A percentile compares a stretch with the other conserved stretches of the same genome.
Conservation (phyloP, 1,140 invertebrate species). For the Drosophila seguyi region DNA sequence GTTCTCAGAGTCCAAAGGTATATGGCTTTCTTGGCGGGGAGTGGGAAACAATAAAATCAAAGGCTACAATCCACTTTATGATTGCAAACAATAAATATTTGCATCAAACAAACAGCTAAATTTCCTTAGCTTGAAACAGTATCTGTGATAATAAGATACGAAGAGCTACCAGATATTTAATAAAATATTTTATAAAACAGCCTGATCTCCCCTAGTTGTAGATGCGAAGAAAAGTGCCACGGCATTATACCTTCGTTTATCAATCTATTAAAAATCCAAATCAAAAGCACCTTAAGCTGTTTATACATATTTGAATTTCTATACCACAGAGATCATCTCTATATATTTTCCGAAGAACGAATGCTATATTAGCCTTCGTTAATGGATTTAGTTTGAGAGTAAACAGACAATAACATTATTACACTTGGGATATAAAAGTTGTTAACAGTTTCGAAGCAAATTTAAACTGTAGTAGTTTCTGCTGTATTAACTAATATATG, state of each 20-base stretch:
- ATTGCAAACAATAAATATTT: background rate
- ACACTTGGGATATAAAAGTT: background rate
- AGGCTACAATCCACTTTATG: conserved; percentile 2
- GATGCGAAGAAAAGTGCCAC: no score
- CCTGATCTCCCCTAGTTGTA: background rate
- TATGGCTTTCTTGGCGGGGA: conserved; percentile 18
- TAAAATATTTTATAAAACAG: background rate
- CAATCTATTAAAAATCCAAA: conserved; percentile 10
- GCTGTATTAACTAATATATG: background rate
- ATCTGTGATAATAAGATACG: background rate
- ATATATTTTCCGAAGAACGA: background rate
- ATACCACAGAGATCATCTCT: conserved; percentile 1
- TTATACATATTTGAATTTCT: conserved; percentile 22
- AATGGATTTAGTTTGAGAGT: conserved; percentile 2
- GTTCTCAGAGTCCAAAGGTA: conserved; percentile 22
- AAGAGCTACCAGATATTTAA: background rate
- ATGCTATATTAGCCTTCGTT: conserved; percentile 4
- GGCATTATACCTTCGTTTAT: conserved; percentile 1
- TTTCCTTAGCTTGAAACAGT: background rate
- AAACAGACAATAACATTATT: conserved; percentile 1
- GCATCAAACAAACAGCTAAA: background rate
- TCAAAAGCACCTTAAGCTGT: conserved; percentile 7
- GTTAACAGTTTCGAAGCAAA: background rate
- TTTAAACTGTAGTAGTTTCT: background rate
- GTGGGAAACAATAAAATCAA: conserved; percentile 16